Conservation (phyloP, 2,888 invertebrate genomes). For the Cephus spinipes region DNA sequence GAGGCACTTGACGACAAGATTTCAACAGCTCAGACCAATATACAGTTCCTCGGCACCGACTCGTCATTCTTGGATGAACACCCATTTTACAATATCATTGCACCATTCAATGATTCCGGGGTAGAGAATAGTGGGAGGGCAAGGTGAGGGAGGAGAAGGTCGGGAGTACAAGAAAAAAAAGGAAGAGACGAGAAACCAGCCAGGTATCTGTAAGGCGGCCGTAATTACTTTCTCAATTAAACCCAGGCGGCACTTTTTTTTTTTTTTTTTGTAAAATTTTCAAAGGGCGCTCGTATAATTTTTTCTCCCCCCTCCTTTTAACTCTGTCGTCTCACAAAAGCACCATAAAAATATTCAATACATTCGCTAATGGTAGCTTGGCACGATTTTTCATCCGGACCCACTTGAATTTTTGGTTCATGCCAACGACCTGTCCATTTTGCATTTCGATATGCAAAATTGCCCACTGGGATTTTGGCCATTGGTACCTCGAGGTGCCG, state of each 20-base stretch:
- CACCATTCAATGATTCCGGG: background rate
- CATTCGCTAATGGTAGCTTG: background rate
- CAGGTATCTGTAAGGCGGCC: background rate
- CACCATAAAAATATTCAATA: background rate
- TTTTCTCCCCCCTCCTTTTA: background rate
- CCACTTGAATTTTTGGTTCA: background rate
- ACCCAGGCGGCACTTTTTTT: background rate
- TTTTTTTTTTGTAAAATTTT: background rate
- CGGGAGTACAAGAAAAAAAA: background rate
- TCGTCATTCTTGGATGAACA: conserved; percentile 11
- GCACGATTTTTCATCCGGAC: background rate
- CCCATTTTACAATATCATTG: conserved; percentile 10
- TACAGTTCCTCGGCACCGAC: conserved; percentile 2
- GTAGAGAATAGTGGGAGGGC: background rate
- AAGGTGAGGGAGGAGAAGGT: background rate
- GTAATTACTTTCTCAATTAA: conserved; percentile 9
- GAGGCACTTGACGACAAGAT: conserved; percentile 8
- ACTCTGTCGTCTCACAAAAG: background rate
- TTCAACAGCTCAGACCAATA: background rate
- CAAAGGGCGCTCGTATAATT: background rate
- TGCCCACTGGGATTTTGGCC: background rate
- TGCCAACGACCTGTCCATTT: background rate
- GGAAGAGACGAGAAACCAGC: background rate
- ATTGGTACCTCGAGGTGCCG: background rate
- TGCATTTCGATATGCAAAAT: background rate